phyloP scores from a whole-genome alignment of 2,797 vertebrate genomes.

The Lacerta bilineata region DNA sequence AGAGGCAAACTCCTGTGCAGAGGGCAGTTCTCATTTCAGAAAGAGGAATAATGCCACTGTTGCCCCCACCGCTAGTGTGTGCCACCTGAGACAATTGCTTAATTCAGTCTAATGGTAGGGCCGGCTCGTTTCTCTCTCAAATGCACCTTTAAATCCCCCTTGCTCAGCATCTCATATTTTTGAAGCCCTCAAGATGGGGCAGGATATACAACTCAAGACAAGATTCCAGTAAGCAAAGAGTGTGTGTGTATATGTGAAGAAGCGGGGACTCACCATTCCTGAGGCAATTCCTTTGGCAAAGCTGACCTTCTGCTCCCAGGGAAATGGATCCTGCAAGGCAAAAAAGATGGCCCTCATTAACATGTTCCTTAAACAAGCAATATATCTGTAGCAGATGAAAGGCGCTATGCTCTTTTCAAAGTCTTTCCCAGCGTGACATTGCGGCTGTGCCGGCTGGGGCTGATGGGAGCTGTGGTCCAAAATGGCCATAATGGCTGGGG shows the following conservation, averaged over 20 bases:
- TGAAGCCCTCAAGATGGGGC: not conserved
- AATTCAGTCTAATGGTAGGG: no score
- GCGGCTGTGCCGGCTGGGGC: not conserved
- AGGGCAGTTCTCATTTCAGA: not conserved
- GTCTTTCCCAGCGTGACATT: no score
- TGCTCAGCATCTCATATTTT: accelerated
- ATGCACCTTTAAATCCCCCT: not conserved
- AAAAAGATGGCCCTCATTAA: constrained; percentile 20
- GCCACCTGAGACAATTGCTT: no score
- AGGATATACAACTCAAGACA: not conserved
- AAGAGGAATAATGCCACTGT: not conserved
- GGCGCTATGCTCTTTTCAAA: not conserved
- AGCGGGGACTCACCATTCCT: constrained; percentile 90
- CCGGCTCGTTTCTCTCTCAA: no score
- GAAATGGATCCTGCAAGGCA: constrained; percentile 88
- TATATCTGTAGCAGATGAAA: accelerated
- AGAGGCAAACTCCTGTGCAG: not conserved
- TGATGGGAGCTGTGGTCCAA: not conserved
- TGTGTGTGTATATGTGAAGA: not conserved
- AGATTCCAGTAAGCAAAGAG: no score
- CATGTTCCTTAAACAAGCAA: not conserved
- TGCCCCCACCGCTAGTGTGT: no score
- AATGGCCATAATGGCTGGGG: not conserved
- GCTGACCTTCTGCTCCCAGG: constrained; percentile 95
- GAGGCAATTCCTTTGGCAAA: constrained; percentile 95